These are phyloP conservation scores for Bombus polaris DNA, from an alignment of 1,140 invertebrate genomes.

Conservation along the genomic window DNA sequence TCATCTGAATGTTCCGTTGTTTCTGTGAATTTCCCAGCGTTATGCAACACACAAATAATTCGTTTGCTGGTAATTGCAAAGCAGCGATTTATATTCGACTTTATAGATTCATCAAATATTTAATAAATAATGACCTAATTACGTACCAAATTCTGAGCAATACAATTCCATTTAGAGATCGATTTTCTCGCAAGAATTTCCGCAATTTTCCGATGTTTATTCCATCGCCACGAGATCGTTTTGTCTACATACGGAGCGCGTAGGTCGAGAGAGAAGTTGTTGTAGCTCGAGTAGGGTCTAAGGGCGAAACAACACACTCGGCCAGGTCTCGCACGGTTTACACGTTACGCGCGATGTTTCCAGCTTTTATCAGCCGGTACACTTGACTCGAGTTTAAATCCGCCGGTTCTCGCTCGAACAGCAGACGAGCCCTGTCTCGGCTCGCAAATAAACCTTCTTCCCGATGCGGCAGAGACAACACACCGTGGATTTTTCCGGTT, in stretches of 20 bases:
- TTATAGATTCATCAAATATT: no score
- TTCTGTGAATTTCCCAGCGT: neutral
- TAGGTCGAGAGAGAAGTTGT: conserved; percentile 52
- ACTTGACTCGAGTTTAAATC: conserved; percentile 70
- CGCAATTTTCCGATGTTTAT: neutral
- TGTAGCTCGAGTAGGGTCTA: conserved; percentile 57
- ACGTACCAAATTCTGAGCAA: no score
- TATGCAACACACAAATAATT: neutral
- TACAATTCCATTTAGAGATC: neutral
- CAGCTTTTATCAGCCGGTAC: conserved; percentile 70
- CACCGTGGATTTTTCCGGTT: conserved; percentile 46
- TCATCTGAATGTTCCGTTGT: neutral
- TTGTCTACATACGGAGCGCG: neutral
- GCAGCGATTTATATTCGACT: no score
- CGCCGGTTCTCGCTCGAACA: conserved; percentile 56
- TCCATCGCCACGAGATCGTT: conserved; percentile 6
- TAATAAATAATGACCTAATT: no score
- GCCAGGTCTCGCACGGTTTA: conserved; percentile 48
- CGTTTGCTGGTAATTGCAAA: neutral
- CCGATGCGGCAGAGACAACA: conserved; percentile 55
- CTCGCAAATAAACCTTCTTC: conserved; percentile 56
- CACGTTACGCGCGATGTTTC: conserved; percentile 64
- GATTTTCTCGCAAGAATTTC: neutral
- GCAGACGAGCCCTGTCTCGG: conserved; percentile 15
- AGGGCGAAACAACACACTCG: conserved; percentile 56